phyloP scores from a whole-genome alignment of 2,113 vertebrate genomes.

The Cyanoramphus novaezelandiae region DNA sequence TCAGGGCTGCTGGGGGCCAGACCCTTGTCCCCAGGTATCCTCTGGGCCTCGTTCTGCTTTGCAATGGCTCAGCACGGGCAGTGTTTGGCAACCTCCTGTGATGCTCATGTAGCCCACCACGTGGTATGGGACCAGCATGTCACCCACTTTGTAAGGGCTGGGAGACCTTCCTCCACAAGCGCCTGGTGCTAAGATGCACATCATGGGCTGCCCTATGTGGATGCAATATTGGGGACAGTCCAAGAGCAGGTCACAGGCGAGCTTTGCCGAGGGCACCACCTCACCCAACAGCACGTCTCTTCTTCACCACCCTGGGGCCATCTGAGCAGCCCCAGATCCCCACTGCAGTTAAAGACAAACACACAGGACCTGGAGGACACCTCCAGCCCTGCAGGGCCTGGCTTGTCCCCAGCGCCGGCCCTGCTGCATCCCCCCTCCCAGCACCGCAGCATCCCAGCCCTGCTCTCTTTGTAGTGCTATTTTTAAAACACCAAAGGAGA shows the following conservation, averaged over 20 bases:
- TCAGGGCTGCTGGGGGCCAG: background rate
- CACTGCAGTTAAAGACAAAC: accelerated
- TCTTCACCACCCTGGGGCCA: background rate
- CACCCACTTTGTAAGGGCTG: background rate
- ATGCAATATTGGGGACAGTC: background rate
- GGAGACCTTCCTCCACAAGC: accelerated
- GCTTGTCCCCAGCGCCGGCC: background rate
- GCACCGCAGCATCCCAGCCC: background rate
- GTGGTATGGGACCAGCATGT: accelerated
- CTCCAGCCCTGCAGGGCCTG: background rate
- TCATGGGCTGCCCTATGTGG: accelerated
- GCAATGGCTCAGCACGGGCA: accelerated
- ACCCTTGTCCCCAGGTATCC: background rate
- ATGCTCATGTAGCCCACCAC: accelerated
- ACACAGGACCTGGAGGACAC: background rate
- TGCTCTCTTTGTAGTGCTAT: constrained; percentile 35
- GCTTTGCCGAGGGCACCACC: accelerated
- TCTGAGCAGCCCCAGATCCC: background rate
- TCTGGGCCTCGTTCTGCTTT: background rate
- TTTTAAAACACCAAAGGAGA: constrained; percentile 60
- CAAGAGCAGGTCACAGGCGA: background rate
- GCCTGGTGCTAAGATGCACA: accelerated
- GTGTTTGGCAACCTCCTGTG: background rate
- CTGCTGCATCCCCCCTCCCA: background rate
- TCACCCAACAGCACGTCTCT: accelerated